These are phyloP conservation scores for Rhizomys pruinosus DNA, from an alignment of 2,113 vertebrate species.

Conservation along the genomic window DNA sequence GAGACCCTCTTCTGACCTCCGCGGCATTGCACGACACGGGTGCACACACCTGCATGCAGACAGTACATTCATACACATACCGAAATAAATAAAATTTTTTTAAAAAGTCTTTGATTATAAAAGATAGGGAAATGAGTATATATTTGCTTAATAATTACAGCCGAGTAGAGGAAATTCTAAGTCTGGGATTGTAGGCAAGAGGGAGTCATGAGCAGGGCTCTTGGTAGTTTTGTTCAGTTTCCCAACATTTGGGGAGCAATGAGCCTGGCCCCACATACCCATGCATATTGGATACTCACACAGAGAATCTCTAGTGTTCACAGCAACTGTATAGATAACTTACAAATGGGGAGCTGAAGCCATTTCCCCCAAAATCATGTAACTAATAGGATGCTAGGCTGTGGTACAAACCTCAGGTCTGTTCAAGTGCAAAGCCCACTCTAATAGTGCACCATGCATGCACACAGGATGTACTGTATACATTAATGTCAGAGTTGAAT, in stretches of 20 bases:
- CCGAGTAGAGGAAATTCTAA: constrained; percentile 17
- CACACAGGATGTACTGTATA: not conserved
- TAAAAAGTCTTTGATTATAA: constrained; percentile 66
- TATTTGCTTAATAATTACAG: constrained; percentile 57
- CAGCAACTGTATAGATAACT: not conserved
- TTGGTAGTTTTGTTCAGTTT: constrained; percentile 20
- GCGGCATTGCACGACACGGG: no score
- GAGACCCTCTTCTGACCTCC: no score
- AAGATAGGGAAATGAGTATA: constrained; percentile 53
- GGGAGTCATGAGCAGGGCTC: not conserved
- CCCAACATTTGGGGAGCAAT: not conserved
- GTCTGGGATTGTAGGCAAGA: not conserved
- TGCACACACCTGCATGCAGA: no score
- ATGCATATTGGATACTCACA: not conserved
- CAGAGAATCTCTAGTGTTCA: not conserved
- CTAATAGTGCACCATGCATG: not conserved
- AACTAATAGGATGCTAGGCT: not conserved
- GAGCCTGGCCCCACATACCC: not conserved
- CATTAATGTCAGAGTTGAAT: not conserved
- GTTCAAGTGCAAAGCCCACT: not conserved
- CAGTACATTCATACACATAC: no score
- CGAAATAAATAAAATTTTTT: no score
- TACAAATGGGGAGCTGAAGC: not conserved
- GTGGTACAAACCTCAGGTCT: not conserved
- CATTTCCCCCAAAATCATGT: not conserved